Evolutionary conservation across 2,113 vertebrate genomes (phyloP).

Genomic region (Dryoscopus gambensis): DNA sequence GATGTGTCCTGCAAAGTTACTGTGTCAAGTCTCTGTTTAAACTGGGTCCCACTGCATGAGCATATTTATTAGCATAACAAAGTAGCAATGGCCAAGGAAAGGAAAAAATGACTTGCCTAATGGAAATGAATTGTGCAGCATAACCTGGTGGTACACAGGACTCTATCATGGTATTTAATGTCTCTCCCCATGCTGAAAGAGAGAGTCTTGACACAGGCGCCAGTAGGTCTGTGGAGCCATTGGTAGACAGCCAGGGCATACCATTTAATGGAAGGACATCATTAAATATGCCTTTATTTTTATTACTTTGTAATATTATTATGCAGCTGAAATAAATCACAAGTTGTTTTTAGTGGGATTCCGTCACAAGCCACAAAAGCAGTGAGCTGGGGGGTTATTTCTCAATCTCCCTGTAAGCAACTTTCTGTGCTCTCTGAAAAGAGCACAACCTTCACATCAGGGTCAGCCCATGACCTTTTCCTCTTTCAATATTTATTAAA

Average conservation of each 20-base stretch:
- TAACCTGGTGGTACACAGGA: constrained; percentile 29
- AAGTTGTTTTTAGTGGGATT: constrained; percentile 37
- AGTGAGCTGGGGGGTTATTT: not conserved
- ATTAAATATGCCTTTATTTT: constrained; percentile 57
- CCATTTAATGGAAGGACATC: constrained; percentile 55
- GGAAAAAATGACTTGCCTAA: constrained; percentile 1
- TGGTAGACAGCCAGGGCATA: constrained; percentile 55
- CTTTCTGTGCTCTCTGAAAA: not conserved
- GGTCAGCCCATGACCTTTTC: not conserved
- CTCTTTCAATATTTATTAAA: not conserved
- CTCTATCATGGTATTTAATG: not conserved
- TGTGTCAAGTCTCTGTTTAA: constrained; percentile 21
- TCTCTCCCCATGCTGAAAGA: not conserved
- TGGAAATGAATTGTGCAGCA: constrained; percentile 28
- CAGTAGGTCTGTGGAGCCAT: constrained; percentile 47
- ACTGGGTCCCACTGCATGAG: constrained; percentile 7
- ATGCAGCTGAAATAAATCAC: constrained; percentile 57
- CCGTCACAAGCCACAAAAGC: constrained; percentile 4
- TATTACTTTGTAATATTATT: constrained; percentile 57
- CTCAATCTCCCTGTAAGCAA: not conserved
- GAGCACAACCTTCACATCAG: not conserved
- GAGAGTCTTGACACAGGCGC: constrained; percentile 23
- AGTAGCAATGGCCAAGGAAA: not conserved
- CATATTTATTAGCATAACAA: constrained; percentile 28
- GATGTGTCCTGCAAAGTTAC: not conserved